These are phyloP conservation scores for Argyresthia albistria DNA, from an alignment of 2,888 invertebrate species.

Conservation along the genomic window DNA sequence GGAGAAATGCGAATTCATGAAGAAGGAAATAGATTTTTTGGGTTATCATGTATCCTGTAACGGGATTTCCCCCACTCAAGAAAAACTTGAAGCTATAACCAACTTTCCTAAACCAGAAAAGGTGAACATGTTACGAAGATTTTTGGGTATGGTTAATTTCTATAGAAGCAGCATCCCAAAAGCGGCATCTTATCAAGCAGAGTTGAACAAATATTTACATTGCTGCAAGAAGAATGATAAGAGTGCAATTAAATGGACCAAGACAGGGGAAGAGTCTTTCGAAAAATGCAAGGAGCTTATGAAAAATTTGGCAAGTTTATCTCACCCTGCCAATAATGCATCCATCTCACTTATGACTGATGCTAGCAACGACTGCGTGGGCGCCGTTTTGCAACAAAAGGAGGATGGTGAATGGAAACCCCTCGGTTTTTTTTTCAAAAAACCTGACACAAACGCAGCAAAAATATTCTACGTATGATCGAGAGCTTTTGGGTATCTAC, in stretches of 20 bases:
- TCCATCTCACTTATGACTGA: conserved; percentile 5
- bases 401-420: conserved; percentile 10
- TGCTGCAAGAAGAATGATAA: too few relatives aligned
- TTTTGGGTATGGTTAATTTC: conserved; percentile 27
- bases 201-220: too few relatives aligned
- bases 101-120: neutral
- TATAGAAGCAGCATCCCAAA: conserved; percentile 22
- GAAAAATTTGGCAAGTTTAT: too few relatives aligned
- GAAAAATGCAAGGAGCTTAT: too few relatives aligned
- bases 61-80: too few relatives aligned
- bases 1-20: too few relatives aligned
- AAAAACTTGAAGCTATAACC: neutral
- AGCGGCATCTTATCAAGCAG: conserved; percentile 10
- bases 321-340: too few relatives aligned
- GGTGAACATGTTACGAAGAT: neutral
- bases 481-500: neutral
- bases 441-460: neutral
- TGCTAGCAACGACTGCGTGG: conserved; percentile 25
- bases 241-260: too few relatives aligned
- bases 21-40: too few relatives aligned
- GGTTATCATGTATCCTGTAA: too few relatives aligned
- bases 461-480: neutral
- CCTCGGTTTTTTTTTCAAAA: conserved; percentile 10
- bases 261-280: too few relatives aligned
- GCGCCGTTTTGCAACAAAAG: conserved; percentile 26